Evolutionary conservation across 2,888 invertebrate species (phyloP), one percentile per base, ranked within the genome.

Genomic region (Pterobdella sp.): DNA sequence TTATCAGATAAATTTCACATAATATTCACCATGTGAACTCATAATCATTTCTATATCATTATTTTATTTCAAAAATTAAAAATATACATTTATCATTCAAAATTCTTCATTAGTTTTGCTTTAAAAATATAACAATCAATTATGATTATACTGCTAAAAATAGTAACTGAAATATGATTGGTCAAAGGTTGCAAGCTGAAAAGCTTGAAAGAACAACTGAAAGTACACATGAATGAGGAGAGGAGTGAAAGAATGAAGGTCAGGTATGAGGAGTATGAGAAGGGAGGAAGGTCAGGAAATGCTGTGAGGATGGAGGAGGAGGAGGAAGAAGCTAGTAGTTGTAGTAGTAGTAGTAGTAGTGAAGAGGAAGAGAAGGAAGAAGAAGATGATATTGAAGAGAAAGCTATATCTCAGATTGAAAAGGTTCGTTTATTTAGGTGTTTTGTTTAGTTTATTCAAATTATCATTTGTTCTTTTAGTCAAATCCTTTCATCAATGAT

Each of bases 221-320:
- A 60, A 22, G 29, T 31, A 26, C 71, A 71, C n/a, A 56, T 71
- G 60, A 52, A 32, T 14, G 71, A 60, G 36, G 36, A 18, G 1
- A 1, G 71, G 2, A 14, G 10, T 1, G 71, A 26, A 2, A n/a
- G 71, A 0, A 0, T 60, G 36, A n/a, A n/a, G 26, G 60, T 63
- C 63, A 71, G 71, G 63, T 63, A 63, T 29, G 10, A 34, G 37
- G 26, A 42, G 35, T 71, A 34, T 34, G n/a, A 71, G 36, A 10
- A 60, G 26, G 71, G 37, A 14, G 60, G 60, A 26, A 36, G 49
- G 3, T 65, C 65, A 18, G 2, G 22, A 0, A 42, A 66, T 0
- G 49, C 49, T 32, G 2, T 31, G 37, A 65, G 72, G 65, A 22
- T 66, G 32, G 49, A 65, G 3, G 72, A 65, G 66, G 66, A 65